A percentile compares a stretch with the other conserved stretches of the same genome.
These are phyloP conservation scores for Rotaria socialis DNA, from an alignment of 2,888 invertebrate species.

Conservation along the genomic window DNA sequence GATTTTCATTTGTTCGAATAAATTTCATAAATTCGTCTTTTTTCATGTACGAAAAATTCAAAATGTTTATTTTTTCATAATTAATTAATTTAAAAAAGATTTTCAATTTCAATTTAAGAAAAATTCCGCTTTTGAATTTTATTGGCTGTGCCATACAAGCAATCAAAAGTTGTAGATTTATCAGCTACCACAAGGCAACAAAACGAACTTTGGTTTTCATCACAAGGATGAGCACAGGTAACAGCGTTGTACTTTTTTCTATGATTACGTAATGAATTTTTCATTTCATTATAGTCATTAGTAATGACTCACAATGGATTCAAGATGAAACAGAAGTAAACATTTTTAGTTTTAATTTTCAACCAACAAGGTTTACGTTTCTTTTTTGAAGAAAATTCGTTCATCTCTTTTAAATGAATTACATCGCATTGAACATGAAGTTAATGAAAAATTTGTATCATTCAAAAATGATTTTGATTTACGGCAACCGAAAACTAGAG, in stretches of 20 bases:
- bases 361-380: too few species aligned
- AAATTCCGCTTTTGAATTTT: not conserved
- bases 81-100: not conserved
- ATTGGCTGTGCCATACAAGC: not conserved
- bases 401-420: not conserved
- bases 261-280: not conserved
- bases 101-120: not conserved
- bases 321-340: not conserved
- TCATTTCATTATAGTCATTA: not conserved
- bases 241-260: too few species aligned
- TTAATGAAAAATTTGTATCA: not conserved
- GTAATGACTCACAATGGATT: not conserved
- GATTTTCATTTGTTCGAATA: not conserved
- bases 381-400: not conserved
- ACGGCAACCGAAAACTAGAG: not conserved
- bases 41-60: not conserved
- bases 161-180: not conserved
- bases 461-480: constrained; percentile 4
- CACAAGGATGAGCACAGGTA: too few species aligned
- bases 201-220: not conserved
- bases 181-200: not conserved
- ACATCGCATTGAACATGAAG: constrained; percentile 22
- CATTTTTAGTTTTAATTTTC: too few species aligned
- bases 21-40: not conserved
- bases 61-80: not conserved